Base-by-base conservation (phyloP, 92 coral and sea anemone species). In the Paramuricea clavata region DNA sequence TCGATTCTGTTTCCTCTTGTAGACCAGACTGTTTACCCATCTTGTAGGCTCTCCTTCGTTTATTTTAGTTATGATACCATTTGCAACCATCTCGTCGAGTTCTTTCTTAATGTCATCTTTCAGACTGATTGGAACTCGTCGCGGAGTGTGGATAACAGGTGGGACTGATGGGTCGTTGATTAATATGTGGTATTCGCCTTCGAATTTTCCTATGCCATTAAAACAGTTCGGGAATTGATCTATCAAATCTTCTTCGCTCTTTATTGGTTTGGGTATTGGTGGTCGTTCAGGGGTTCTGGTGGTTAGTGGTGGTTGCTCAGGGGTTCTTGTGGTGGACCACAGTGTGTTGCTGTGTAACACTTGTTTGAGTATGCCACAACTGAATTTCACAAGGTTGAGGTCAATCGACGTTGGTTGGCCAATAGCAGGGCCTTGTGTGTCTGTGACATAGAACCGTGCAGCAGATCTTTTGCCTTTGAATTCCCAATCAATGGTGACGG, bases 141-240 rank as follows among this genome's bases (percentile, higher is more conserved):
- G 59, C 11, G 61, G 92, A n/a, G 91, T 69, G 33, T 88, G 94
- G 34, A 88, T 49, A 0, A 88, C 92, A 12, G 88, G 92, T 23
- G 88, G 74, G 2, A 87, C 78, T 12, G 69, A 52, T 8, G 82
- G 91, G 44, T 87, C 77, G 17, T 62, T 35, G 91, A 83, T n/a
- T n/a, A n/a, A n/a, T 56, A 91, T 91, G 76, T 88, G 94, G 69
- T 88, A 88, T 41, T 91, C 54, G 30, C 94, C 92, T 85, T 65
- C 87, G 84, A 87, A 91, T 54, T 91, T 91, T 21, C 91, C 91
- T 11, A 72, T 78, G 1, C 91, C 91, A 49, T 91, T 69, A 61
- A 91, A 87, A 49, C 91, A 91, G n/a, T 62, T 68, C 50, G 86
- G 91, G 41, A 69, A 83, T 56, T 19, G 39, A 1, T 49, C 61